phyloP scores from a whole-genome alignment of 2,888 invertebrate genomes.

The Cephus pygmeus region DNA sequence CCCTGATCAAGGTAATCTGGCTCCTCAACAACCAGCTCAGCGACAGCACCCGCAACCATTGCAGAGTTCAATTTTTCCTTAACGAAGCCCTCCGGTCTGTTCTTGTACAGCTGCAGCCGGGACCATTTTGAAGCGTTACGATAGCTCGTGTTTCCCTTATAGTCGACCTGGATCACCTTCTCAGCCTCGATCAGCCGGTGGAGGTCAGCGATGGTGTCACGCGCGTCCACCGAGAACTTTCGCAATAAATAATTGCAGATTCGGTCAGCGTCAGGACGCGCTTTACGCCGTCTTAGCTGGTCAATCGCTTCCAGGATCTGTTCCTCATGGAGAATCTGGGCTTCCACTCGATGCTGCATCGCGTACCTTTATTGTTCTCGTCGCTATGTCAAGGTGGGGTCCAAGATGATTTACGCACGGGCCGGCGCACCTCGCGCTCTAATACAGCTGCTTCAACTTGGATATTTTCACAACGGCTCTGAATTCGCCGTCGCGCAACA shows the following conservation, averaged over 20 bases:
- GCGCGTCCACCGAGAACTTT: conserved; percentile 77
- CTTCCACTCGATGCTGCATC: conserved; percentile 59
- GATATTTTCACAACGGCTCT: neutral
- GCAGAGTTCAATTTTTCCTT: conserved; percentile 65
- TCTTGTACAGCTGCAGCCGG: conserved; percentile 61
- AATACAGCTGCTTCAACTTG: neutral
- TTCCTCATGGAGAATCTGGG: conserved; percentile 76
- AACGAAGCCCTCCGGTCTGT: conserved; percentile 68
- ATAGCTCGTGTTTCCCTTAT: conserved; percentile 88
- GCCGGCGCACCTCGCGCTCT: neutral
- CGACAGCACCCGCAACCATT: conserved; percentile 76
- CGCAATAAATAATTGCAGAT: conserved; percentile 85
- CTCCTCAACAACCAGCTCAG: conserved; percentile 77
- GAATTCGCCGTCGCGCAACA: neutral
- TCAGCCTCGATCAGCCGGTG: conserved; percentile 80
- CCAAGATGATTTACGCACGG: neutral
- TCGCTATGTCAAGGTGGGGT: neutral
- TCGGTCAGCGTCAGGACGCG: conserved; percentile 84
- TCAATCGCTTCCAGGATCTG: conserved; percentile 87
- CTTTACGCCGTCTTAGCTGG: conserved; percentile 84
- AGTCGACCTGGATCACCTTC: conserved; percentile 84
- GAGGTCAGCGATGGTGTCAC: conserved; percentile 78
- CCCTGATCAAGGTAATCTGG: conserved; percentile 79
- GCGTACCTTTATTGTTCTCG: neutral
- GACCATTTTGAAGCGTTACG: conserved; percentile 83